Percentiles rank a stretch among this genome's conserved stretches.
Evolutionary conservation across 1,140 invertebrate species (phyloP).

Genomic region (Orussus abietinus): DNA sequence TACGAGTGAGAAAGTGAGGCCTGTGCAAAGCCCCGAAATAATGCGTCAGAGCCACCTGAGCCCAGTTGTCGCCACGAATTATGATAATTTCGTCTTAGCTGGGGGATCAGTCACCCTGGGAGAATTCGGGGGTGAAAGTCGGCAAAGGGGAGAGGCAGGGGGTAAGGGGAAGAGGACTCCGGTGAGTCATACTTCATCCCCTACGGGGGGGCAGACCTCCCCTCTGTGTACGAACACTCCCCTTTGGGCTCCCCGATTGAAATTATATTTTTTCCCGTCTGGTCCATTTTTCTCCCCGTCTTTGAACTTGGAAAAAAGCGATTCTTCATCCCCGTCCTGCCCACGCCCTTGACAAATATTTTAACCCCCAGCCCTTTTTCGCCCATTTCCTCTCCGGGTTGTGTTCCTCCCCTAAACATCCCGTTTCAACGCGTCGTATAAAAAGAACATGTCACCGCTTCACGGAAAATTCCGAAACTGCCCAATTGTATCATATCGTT

Average conservation of each 20-base stretch:
- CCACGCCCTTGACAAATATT: no score
- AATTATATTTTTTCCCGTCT: slow-evolving; percentile 32
- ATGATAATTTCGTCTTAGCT: slow-evolving; percentile 45
- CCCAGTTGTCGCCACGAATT: slow-evolving; percentile 33
- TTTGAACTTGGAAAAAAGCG: not conserved
- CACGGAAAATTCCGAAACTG: no score
- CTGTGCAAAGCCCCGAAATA: slow-evolving; percentile 2
- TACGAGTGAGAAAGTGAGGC: no score
- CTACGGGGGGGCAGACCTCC: slow-evolving; percentile 12
- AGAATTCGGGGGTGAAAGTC: slow-evolving; percentile 1
- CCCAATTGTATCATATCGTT: no score
- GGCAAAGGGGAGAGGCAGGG: slow-evolving; percentile 5
- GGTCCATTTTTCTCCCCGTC: not conserved
- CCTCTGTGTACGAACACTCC: not conserved
- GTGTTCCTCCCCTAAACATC: no score
- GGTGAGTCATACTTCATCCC: slow-evolving; percentile 45
- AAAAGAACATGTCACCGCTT: no score
- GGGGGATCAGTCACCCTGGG: slow-evolving; percentile 1
- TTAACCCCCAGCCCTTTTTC: no score
- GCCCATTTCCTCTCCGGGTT: no score
- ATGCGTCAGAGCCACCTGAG: not conserved
- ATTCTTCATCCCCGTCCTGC: no score
- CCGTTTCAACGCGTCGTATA: no score
- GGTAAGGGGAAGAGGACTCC: slow-evolving; percentile 12
- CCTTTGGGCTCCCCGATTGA: slow-evolving; percentile 23